A percentile compares a stretch with the other conserved stretches of the same genome.
These are phyloP conservation scores for Platerodrilus igneus DNA, from an alignment of 2,888 invertebrate genomes.

Conservation along the genomic window DNA sequence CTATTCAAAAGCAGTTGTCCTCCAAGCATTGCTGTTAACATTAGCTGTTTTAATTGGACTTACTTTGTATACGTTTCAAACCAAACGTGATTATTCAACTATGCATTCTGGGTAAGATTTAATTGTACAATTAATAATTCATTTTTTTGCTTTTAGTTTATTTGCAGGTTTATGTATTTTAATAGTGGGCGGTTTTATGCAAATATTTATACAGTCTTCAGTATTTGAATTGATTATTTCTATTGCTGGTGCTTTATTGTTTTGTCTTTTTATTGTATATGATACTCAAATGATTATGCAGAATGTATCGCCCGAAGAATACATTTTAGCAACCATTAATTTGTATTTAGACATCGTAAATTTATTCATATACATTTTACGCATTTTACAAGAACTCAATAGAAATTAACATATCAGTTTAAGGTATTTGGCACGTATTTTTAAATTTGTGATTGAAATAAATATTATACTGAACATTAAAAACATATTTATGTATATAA, in stretches of 20 bases:
- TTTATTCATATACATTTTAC: conserved; percentile 74
- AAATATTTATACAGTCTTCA: conserved; percentile 70
- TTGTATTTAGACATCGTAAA: conserved; percentile 85
- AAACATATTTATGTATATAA: too few relatives aligned
- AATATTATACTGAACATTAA: too few relatives aligned
- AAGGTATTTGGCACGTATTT: too few relatives aligned
- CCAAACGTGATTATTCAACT: conserved; percentile 77
- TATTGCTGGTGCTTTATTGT: conserved; percentile 68
- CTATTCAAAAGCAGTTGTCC: conserved; percentile 69
- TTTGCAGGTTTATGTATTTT: conserved; percentile 65
- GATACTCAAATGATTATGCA: conserved; percentile 84
- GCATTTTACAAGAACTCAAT: conserved; percentile 62
- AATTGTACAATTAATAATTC: conserved; percentile 15
- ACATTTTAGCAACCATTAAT: conserved; percentile 80
- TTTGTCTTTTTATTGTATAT: conserved; percentile 76
- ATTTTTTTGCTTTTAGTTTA: conserved; percentile 50
- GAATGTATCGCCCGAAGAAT: conserved; percentile 77
- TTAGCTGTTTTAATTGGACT: conserved; percentile 68
- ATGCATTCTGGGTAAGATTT: conserved; percentile 66
- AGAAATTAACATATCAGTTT: too few relatives aligned
- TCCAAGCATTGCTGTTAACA: conserved; percentile 75
- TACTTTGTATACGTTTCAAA: conserved; percentile 80
- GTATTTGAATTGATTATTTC: conserved; percentile 67
- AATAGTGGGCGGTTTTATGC: conserved; percentile 66
- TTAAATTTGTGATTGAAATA: too few relatives aligned